A percentile compares a stretch with the other conserved stretches of the same genome.
These are phyloP conservation scores for Neotoma lepida DNA, from an alignment of 2,113 vertebrate genomes.

Conservation along the genomic window DNA sequence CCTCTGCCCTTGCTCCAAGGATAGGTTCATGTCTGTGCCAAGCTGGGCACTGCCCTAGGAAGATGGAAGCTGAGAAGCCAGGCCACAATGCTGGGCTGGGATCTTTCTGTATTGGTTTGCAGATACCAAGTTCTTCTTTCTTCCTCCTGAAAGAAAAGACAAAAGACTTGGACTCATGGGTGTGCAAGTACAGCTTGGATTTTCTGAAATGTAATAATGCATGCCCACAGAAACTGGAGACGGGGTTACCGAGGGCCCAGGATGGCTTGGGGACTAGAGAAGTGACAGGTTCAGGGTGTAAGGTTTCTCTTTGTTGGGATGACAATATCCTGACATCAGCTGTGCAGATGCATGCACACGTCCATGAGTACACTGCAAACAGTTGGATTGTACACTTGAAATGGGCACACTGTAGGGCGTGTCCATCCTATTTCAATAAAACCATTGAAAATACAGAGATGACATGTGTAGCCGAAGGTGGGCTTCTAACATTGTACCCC, in stretches of 20 bases:
- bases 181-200: background rate
- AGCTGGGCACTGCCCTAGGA: background rate
- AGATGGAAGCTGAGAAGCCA: background rate
- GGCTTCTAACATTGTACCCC: background rate
- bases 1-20: background rate
- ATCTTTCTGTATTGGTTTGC: background rate
- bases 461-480: too few species aligned
- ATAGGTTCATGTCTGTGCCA: background rate
- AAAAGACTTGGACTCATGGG: background rate
- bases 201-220: background rate
- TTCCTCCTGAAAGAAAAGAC: background rate
- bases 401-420: too few species aligned
- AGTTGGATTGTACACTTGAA: background rate
- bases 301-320: background rate
- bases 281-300: background rate
- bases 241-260: background rate
- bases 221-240: background rate
- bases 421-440: background rate
- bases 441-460: background rate
- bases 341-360: too few species aligned
- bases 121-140: background rate
- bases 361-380: background rate
- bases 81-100: background rate
- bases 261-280: too few species aligned
- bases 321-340: background rate